Conservation (phyloP, 2,888 invertebrate genomes). For the Ceramica pisi region DNA sequence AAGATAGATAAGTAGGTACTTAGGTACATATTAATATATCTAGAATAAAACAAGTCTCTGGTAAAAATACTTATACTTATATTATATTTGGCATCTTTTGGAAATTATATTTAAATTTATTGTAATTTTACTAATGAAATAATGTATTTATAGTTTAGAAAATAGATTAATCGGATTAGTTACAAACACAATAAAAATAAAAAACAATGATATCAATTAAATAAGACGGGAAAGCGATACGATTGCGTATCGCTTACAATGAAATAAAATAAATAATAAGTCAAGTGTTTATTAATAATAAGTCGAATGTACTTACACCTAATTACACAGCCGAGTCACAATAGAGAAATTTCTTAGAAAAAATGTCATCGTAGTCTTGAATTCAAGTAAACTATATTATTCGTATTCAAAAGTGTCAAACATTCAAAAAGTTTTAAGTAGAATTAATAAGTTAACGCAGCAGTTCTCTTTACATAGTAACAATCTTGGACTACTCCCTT, state of each 20-base stretch:
- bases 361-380: neutral
- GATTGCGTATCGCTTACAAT: neutral
- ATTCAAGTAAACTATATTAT: neutral
- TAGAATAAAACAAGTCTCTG: neutral
- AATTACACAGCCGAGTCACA: neutral
- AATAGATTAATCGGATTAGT: slow-evolving; percentile 8
- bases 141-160: neutral
- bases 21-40: too few species aligned
- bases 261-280: neutral
- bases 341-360: neutral
- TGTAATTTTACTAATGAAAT: neutral
- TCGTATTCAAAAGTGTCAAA: too few species aligned
- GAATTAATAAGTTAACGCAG: too few species aligned
- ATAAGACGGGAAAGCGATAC: neutral
- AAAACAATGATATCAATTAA: slow-evolving; percentile 6
- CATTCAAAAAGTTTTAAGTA: too few species aligned
- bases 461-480: too few species aligned
- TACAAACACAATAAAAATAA: slow-evolving; percentile 8
- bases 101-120: neutral
- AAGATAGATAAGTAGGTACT: neutral
- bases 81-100: neutral
- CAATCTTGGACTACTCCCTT: too few species aligned
- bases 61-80: neutral
- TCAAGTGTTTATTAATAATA: neutral
- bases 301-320: neutral